phyloP scores from a whole-genome alignment of 2,113 vertebrate genomes.

The Pygoscelis adeliae region DNA sequence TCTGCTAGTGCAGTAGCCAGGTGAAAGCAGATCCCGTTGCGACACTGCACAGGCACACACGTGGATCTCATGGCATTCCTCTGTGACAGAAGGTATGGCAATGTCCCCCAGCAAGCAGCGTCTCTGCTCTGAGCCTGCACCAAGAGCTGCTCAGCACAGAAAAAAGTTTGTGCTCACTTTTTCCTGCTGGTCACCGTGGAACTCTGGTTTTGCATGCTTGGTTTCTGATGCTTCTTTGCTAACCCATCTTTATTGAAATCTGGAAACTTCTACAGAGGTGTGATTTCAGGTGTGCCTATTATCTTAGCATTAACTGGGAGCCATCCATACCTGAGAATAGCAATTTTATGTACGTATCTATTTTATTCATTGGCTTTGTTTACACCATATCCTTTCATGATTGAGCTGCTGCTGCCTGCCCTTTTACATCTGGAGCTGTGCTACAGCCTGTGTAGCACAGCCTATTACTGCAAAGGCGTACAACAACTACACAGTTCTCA shows the following conservation, averaged over 20 bases:
- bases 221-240: neutral
- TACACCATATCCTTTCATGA: neutral
- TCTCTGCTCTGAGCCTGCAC: neutral
- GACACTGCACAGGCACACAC: fast-evolving
- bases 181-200: neutral
- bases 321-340: fast-evolving
- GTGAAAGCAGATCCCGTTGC: neutral
- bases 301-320: neutral
- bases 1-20: neutral
- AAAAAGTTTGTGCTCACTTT: neutral
- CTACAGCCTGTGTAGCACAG: neutral
- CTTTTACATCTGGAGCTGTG: neutral
- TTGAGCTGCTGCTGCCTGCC: neutral
- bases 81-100: neutral
- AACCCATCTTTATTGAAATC: neutral
- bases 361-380: neutral
- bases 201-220: neutral
- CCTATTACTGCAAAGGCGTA: neutral
- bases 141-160: neutral
- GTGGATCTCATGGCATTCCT: neutral
- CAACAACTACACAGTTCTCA: neutral
- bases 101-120: fast-evolving
- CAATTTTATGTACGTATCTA: neutral
- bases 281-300: too few species aligned
- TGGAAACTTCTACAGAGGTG: neutral